Percentiles rank a stretch among this genome's conserved stretches.
Conservation (phyloP, 2,797 vertebrate species). For the Neosalanx taihuensis region DNA sequence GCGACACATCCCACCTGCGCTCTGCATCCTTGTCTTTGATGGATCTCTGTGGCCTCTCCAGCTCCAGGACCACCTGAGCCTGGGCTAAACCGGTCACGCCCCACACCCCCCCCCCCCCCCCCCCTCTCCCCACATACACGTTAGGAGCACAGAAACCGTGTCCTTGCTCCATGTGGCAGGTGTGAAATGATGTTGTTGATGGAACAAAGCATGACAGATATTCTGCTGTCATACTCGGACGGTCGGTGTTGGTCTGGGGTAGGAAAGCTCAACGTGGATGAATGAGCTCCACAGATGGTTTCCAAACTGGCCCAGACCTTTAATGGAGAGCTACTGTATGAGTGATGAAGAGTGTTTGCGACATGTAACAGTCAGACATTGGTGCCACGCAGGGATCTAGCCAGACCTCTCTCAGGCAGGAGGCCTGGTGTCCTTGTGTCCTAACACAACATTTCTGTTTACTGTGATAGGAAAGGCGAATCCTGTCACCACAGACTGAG, state of each 20-base stretch:
- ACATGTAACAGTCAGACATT: background rate
- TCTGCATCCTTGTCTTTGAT: background rate
- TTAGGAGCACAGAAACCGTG: background rate
- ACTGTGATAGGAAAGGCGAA: too few relatives aligned
- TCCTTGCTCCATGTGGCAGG: background rate
- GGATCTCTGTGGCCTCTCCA: background rate
- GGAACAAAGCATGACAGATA: background rate
- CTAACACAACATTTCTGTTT: background rate
- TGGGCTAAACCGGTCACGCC: background rate
- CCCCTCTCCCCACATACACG: background rate
- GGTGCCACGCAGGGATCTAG: slow-evolving; percentile 21
- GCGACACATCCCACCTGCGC: background rate
- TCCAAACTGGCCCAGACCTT: background rate
- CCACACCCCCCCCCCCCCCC: background rate
- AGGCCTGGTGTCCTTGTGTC: background rate
- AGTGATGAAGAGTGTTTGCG: background rate
- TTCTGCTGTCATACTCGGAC: background rate
- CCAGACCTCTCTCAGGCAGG: background rate
- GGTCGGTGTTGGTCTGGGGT: background rate
- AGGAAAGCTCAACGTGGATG: background rate
- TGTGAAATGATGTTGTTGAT: background rate
- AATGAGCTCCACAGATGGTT: background rate
- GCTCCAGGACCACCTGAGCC: slow-evolving; percentile 2
- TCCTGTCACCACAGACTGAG: background rate
- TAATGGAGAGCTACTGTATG: background rate